Conservation (phyloP, 1,140 invertebrate genomes). For the Leptinotarsa defecta region DNA sequence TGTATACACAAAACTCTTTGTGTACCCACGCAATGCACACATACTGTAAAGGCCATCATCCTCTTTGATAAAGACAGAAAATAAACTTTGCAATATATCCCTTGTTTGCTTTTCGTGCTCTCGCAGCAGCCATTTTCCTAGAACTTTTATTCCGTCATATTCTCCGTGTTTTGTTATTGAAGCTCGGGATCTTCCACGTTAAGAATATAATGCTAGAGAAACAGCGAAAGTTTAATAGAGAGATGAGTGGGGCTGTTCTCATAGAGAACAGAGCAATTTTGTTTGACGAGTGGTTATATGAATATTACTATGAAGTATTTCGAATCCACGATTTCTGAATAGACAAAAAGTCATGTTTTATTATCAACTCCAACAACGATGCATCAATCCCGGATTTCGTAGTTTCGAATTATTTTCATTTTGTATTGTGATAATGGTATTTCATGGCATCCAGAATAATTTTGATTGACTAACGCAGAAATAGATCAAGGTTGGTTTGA, state of each 20-base stretch:
- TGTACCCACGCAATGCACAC: constrained; percentile 7
- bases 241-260: background rate
- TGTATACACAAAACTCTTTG: constrained; percentile 3
- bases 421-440: too few relatives aligned
- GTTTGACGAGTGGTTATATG: too few relatives aligned
- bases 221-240: background rate
- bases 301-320: background rate
- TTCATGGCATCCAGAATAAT: too few relatives aligned
- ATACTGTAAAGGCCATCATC: constrained; percentile 1
- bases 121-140: background rate
- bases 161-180: constrained; percentile 3
- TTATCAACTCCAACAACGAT: too few relatives aligned
- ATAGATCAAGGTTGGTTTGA: too few relatives aligned
- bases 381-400: too few relatives aligned
- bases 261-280: background rate
- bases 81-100: constrained; percentile 8
- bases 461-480: too few relatives aligned
- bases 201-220: background rate
- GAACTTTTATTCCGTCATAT: background rate
- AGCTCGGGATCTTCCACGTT: constrained; percentile 1
- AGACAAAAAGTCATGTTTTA: too few relatives aligned
- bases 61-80: constrained; percentile 8
- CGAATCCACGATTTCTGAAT: background rate
- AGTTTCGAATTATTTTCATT: too few relatives aligned
- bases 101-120: constrained; percentile 7